These are phyloP conservation scores for Odontomyia ornata DNA, from an alignment of 2,888 invertebrate genomes.

Conservation along the genomic window DNA sequence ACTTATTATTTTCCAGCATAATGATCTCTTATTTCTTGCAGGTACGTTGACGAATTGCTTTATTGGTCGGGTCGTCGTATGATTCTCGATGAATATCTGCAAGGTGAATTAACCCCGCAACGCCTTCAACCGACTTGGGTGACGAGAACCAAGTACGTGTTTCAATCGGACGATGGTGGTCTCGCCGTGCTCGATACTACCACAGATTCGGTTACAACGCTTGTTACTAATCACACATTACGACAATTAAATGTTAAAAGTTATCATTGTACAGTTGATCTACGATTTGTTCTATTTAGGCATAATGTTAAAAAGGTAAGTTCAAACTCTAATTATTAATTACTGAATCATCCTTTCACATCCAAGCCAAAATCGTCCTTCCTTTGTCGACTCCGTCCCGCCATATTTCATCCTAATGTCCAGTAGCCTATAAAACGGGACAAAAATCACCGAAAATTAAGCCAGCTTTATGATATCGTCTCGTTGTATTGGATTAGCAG, in stretches of 20 bases:
- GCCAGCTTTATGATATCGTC: too few relatives aligned
- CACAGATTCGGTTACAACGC: constrained; percentile 79
- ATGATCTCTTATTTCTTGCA: constrained; percentile 55
- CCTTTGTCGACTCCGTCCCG: too few relatives aligned
- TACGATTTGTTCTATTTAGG: constrained; percentile 87
- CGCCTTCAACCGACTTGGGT: constrained; percentile 84
- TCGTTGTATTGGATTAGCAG: too few relatives aligned
- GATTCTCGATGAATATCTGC: constrained; percentile 85
- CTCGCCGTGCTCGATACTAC: constrained; percentile 81
- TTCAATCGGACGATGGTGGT: constrained; percentile 87
- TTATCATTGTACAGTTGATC: constrained; percentile 85
- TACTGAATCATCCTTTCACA: too few relatives aligned
- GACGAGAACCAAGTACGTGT: constrained; percentile 82
- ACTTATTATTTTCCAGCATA: too few relatives aligned
- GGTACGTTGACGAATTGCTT: constrained; percentile 87
- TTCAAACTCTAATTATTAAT: constrained; percentile 51
- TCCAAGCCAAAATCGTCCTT: too few relatives aligned
- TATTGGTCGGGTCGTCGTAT: constrained; percentile 90
- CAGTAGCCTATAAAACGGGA: too few relatives aligned
- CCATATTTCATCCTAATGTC: too few relatives aligned
- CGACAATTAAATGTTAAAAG: constrained; percentile 88
- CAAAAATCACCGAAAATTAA: too few relatives aligned
- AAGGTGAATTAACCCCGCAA: constrained; percentile 77
- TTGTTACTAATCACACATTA: constrained; percentile 88
- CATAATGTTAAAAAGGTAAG: constrained; percentile 89